These are phyloP conservation scores for Pipistrellus kuhlii DNA, from an alignment of 2,797 vertebrate species.

Conservation along the genomic window DNA sequence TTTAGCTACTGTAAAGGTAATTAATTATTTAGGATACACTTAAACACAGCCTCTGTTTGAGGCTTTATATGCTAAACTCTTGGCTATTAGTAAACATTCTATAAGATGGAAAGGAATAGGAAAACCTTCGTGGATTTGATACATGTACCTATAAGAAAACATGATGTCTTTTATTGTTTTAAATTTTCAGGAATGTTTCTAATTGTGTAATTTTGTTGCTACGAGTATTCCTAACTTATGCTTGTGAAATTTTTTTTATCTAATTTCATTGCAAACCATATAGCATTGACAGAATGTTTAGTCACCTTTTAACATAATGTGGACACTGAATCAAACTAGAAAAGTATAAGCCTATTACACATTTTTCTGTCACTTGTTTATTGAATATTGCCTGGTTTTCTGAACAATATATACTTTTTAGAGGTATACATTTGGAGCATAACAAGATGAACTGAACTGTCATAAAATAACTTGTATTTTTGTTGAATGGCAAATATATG, in stretches of 20 bases:
- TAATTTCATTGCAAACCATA: slow-evolving; percentile 21
- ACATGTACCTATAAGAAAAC: background rate
- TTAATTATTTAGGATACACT: slow-evolving; percentile 73
- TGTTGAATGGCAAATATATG: slow-evolving; percentile 34
- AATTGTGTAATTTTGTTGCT: background rate
- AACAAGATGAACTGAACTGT: slow-evolving; percentile 29
- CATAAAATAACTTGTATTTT: slow-evolving; percentile 46
- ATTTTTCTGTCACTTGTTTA: slow-evolving; percentile 48
- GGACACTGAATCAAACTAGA: background rate
- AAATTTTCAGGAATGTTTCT: slow-evolving; percentile 52
- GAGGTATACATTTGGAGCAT: background rate
- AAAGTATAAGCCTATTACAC: slow-evolving; percentile 17
- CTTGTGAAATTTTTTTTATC: slow-evolving; percentile 15
- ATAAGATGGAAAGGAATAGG: background rate
- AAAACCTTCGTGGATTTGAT: background rate
- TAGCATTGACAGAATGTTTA: slow-evolving; percentile 9
- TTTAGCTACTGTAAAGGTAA: slow-evolving; percentile 96
- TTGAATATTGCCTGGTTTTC: background rate
- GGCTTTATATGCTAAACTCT: background rate
- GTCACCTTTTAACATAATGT: slow-evolving; percentile 29
- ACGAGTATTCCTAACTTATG: slow-evolving; percentile 4
- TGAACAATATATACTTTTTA: background rate
- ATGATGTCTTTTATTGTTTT: slow-evolving; percentile 25
- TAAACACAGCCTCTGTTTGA: background rate
- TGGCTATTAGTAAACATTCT: background rate